Evolutionary conservation across 1,140 invertebrate species (phyloP).

Genomic region (Drosophila albomicans): DNA sequence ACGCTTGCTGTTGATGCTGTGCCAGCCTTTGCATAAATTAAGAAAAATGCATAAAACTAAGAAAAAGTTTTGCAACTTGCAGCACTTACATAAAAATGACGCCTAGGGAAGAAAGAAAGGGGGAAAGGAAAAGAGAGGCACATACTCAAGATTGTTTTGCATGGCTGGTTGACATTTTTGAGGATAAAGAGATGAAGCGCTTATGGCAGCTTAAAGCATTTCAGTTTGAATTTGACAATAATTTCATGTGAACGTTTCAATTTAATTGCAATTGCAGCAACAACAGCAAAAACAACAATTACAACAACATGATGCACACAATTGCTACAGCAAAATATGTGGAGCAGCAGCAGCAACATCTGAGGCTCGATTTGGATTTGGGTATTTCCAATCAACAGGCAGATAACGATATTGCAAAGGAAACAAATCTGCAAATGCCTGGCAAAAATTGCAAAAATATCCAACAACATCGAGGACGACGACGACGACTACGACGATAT

Average conservation of each 20-base stretch:
- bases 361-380: slow-evolving; percentile 39
- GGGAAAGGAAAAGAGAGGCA: background rate
- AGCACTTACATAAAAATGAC: slow-evolving; percentile 27
- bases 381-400: slow-evolving; percentile 44
- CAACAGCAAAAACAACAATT: background rate
- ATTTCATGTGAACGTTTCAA: slow-evolving; percentile 1
- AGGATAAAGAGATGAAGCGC: background rate
- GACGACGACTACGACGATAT: slow-evolving; percentile 24
- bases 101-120: background rate
- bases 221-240: background rate
- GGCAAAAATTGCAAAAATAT: slow-evolving; percentile 71
- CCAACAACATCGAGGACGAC: slow-evolving; percentile 64
- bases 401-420: slow-evolving; percentile 21
- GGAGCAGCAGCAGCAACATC: slow-evolving; percentile 30
- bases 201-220: slow-evolving; percentile 4
- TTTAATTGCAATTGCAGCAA: slow-evolving; percentile 46
- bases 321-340: slow-evolving; percentile 33
- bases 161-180: slow-evolving; percentile 7
- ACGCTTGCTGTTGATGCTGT: slow-evolving; percentile 26
- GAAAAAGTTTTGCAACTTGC: slow-evolving; percentile 28
- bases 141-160: background rate
- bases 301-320: slow-evolving; percentile 56
- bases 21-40: slow-evolving; percentile 66
- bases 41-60: slow-evolving; percentile 54
- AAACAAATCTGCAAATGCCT: slow-evolving; percentile 64